These are phyloP conservation scores for Luffia ferchaultella DNA, from an alignment of 2,888 invertebrate species.

Conservation along the genomic window DNA sequence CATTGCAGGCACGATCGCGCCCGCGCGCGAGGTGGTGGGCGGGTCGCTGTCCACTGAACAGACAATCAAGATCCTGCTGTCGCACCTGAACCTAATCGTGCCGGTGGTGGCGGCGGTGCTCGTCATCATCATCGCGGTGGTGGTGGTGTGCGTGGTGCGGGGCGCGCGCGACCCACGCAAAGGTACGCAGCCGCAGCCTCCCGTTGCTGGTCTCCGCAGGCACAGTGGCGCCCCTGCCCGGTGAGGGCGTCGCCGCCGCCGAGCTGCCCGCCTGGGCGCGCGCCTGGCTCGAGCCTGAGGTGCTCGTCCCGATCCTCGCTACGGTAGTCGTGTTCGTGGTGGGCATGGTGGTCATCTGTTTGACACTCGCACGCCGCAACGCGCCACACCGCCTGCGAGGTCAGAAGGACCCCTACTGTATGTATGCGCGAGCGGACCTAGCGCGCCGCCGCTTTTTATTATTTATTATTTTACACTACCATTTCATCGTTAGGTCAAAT, in stretches of 20 bases:
- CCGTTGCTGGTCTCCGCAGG: conserved; percentile 53
- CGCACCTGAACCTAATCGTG: conserved; percentile 92
- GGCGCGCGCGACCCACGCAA: conserved; percentile 85
- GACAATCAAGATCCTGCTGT: conserved; percentile 86
- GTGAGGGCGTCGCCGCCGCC: conserved; percentile 60
- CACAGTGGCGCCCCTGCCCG: conserved; percentile 81
- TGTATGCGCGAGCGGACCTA: conserved; percentile 60
- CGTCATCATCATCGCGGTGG: conserved; percentile 92
- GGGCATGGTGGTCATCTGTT: conserved; percentile 89
- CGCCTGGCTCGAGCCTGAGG: conserved; percentile 88
- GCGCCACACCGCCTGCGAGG: conserved; percentile 85
- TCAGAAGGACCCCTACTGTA: conserved; percentile 79
- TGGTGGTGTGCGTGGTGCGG: conserved; percentile 91
- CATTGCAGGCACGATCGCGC: conserved; percentile 95
- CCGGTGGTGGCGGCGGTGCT: conserved; percentile 91
- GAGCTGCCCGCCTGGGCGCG: conserved; percentile 78
- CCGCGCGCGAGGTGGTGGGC: conserved; percentile 75
- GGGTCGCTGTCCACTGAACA: conserved; percentile 81
- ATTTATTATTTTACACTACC: conserved; percentile 4
- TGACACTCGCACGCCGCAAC: conserved; percentile 84
- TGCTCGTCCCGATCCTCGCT: conserved; percentile 89
- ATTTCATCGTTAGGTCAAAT: too few species aligned
- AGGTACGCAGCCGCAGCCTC: conserved; percentile 65
- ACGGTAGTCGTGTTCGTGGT: conserved; percentile 91
- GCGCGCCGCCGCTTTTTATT: conserved; percentile 43